phyloP scores from a whole-genome alignment of 2,888 invertebrate genomes.

The Harpalus rufipes region DNA sequence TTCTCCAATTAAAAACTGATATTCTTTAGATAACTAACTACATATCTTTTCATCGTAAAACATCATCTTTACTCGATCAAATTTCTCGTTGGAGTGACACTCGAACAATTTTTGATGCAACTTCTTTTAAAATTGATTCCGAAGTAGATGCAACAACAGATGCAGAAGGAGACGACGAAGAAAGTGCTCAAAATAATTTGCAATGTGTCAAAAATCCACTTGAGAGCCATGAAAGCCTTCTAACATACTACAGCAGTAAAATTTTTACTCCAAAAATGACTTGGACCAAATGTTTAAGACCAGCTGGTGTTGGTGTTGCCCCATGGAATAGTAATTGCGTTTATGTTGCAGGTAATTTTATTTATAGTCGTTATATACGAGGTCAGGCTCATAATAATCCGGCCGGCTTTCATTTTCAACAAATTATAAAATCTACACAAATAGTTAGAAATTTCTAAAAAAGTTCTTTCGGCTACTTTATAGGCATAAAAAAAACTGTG shows the following conservation, averaged over 20 bases:
- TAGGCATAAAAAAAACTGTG: too few species aligned
- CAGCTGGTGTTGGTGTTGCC: constrained; percentile 84
- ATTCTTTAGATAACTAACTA: constrained; percentile 79
- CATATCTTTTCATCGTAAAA: constrained; percentile 80
- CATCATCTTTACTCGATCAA: constrained; percentile 80
- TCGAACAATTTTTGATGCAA: constrained; percentile 80
- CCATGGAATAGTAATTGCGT: constrained; percentile 83
- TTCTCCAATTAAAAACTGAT: background rate
- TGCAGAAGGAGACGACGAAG: constrained; percentile 79
- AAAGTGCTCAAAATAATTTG: constrained; percentile 73
- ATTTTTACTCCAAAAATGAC: constrained; percentile 79
- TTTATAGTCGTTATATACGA: too few species aligned
- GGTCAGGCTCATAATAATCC: too few species aligned
- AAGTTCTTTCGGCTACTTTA: too few species aligned
- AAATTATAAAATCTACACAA: too few species aligned
- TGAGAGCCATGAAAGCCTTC: constrained; percentile 78
- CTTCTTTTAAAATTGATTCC: constrained; percentile 79
- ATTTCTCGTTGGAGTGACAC: constrained; percentile 81
- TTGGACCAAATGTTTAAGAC: constrained; percentile 81
- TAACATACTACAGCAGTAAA: constrained; percentile 79
- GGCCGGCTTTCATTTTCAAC: too few species aligned
- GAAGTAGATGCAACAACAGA: constrained; percentile 76
- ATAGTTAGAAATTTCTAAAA: too few species aligned
- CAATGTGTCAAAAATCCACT: constrained; percentile 77
- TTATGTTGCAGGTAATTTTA: constrained; percentile 84